Percentiles rank a stretch among this genome's conserved stretches.
Evolutionary conservation across 2,888 invertebrate species (phyloP).

Genomic region (Saturnia japonica): DNA sequence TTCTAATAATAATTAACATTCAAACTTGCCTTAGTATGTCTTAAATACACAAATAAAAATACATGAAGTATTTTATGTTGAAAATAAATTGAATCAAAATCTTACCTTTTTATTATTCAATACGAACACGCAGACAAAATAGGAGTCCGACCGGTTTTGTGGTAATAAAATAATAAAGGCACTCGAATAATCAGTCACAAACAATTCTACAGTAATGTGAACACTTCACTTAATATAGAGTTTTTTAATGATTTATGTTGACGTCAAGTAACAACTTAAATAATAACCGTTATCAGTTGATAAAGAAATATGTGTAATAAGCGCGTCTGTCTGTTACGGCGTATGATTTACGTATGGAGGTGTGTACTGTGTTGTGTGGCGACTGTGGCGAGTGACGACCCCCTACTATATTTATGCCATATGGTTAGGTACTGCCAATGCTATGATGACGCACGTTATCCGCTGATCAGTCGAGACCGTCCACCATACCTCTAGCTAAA

Average conservation of each 20-base stretch:
- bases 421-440: conserved; percentile 16
- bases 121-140: conserved; percentile 8
- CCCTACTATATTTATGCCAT: conserved; percentile 42
- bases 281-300: conserved; percentile 58
- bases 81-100: conserved; percentile 28
- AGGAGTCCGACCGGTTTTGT: conserved; percentile 17
- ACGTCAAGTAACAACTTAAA: conserved; percentile 44
- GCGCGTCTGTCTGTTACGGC: conserved; percentile 49
- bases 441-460: conserved; percentile 6
- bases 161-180: conserved; percentile 16
- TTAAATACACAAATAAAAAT: background rate
- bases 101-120: conserved; percentile 21
- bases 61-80: conserved; percentile 23
- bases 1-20: conserved; percentile 1
- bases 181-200: conserved; percentile 23
- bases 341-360: conserved; percentile 58
- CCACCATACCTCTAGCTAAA: background rate
- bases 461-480: conserved; percentile 2
- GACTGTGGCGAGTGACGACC: conserved; percentile 45
- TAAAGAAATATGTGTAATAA: conserved; percentile 41
- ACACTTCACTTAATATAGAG: conserved; percentile 25
- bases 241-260: conserved; percentile 18
- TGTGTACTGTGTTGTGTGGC: too few species aligned
- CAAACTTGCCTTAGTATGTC: conserved; percentile 7
- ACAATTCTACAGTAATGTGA: conserved; percentile 22